Percentiles rank a stretch among this genome's conserved stretches.
phyloP scores from a whole-genome alignment of 2,888 invertebrate species.

The Ormyrus rosae region DNA sequence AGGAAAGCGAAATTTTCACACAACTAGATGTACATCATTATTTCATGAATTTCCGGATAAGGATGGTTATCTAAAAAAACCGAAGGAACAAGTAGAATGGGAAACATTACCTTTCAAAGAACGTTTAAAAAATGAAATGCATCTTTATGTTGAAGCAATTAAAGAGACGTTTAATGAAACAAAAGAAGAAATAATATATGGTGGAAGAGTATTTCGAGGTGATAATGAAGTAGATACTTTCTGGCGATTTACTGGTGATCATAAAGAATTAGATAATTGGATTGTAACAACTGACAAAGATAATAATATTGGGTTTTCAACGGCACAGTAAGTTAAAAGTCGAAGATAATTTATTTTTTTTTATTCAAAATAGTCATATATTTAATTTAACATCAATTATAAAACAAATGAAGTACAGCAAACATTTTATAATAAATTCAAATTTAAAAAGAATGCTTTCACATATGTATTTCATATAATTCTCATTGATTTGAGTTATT shows the following conservation, averaged over 20 bases:
- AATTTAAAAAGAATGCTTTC: too few relatives aligned
- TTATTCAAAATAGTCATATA: not conserved
- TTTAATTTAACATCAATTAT: not conserved
- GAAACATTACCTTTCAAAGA: conserved; percentile 74
- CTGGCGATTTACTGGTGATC: conserved; percentile 83
- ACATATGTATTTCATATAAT: not conserved
- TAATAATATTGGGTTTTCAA: conserved; percentile 84
- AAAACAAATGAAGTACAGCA: not conserved
- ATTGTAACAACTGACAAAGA: conserved; percentile 87
- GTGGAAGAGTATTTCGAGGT: conserved; percentile 78
- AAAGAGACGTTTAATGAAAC: conserved; percentile 79
- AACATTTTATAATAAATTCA: conserved; percentile 8
- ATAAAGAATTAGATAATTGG: conserved; percentile 83
- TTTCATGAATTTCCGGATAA: conserved; percentile 71
- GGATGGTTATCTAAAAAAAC: conserved; percentile 77
- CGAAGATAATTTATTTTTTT: conserved; percentile 1
- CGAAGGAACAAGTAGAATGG: conserved; percentile 59
- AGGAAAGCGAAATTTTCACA: conserved; percentile 44
- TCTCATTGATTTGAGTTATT: conserved; percentile 10
- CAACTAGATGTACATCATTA: conserved; percentile 25
- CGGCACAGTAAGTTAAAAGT: conserved; percentile 61
- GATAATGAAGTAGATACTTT: conserved; percentile 85
- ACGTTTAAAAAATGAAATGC: conserved; percentile 81
- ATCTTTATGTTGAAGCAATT: conserved; percentile 82
- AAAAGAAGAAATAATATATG: conserved; percentile 80